Conservation (phyloP, 2,113 vertebrate species). For the Campylomormyrus tamandua region DNA sequence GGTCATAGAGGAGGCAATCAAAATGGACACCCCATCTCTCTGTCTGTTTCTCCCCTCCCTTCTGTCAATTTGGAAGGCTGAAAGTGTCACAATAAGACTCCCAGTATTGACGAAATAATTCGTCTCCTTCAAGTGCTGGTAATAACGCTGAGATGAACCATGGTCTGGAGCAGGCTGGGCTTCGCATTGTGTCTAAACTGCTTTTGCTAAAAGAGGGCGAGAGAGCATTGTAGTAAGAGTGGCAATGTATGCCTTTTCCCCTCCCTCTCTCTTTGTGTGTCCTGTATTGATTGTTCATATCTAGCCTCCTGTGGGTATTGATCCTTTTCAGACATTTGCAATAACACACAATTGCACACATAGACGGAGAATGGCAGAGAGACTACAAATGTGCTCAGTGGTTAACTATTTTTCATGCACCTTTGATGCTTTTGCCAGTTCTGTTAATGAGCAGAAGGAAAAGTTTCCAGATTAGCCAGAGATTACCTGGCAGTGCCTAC, state of each 20-base stretch:
- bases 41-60: slow-evolving; percentile 39
- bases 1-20: neutral
- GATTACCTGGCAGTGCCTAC: neutral
- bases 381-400: neutral
- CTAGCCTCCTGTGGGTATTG: slow-evolving; percentile 64
- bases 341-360: neutral
- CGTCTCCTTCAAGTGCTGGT: slow-evolving; percentile 15
- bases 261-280: slow-evolving; percentile 55
- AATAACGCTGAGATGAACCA: slow-evolving; percentile 8
- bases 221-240: slow-evolving; percentile 17
- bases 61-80: slow-evolving; percentile 9
- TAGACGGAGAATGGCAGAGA: neutral
- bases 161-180: neutral
- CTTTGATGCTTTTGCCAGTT: neutral
- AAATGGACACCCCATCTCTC: slow-evolving; percentile 31
- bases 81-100: slow-evolving; percentile 4
- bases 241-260: slow-evolving; percentile 31
- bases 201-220: neutral
- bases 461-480: neutral
- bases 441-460: neutral
- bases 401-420: neutral
- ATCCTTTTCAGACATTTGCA: slow-evolving; percentile 50
- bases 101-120: slow-evolving; percentile 13
- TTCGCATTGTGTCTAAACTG: slow-evolving; percentile 45
- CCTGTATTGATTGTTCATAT: slow-evolving; percentile 66